A percentile compares a stretch with the other conserved stretches of the same genome.
Evolutionary conservation across 2,113 vertebrate genomes (phyloP).

Genomic region (Kryptolebias marmoratus): DNA sequence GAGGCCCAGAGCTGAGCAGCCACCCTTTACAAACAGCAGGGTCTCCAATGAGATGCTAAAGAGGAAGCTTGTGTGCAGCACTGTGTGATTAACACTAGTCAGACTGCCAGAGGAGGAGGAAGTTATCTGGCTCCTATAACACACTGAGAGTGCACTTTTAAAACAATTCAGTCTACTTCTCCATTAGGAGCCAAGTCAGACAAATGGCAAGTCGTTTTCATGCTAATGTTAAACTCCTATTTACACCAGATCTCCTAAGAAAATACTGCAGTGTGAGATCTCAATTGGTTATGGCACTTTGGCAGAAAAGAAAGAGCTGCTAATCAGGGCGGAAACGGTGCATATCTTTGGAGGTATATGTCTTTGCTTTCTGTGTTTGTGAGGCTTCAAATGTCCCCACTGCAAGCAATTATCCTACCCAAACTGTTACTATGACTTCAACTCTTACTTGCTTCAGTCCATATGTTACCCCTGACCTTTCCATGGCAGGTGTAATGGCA

Average conservation of each 20-base stretch:
- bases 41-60: conserved; percentile 38
- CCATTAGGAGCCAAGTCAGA: conserved; percentile 30
- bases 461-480: conserved; percentile 63
- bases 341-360: conserved; percentile 8
- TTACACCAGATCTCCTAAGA: conserved; percentile 25
- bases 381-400: conserved; percentile 33
- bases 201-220: conserved; percentile 14
- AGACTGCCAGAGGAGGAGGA: conserved; percentile 33
- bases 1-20: conserved; percentile 40
- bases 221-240: conserved; percentile 35
- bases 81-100: conserved; percentile 52
- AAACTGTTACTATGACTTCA: conserved; percentile 27
- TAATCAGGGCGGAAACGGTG: conserved; percentile 58
- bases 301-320: conserved; percentile 40
- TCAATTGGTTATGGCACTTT: conserved; percentile 36
- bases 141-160: conserved; percentile 19
- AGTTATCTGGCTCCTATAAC: conserved; percentile 9
- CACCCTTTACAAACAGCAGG: conserved; percentile 50
- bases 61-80: conserved; percentile 38
- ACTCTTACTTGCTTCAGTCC: conserved; percentile 44
- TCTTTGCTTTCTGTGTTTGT: conserved; percentile 44
- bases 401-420: conserved; percentile 24
- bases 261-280: conserved; percentile 8
- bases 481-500: conserved; percentile 32
- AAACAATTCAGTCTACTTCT: conserved; percentile 41